Conservation (phyloP, 2,888 invertebrate species). For the Tryphoninae sp. region DNA sequence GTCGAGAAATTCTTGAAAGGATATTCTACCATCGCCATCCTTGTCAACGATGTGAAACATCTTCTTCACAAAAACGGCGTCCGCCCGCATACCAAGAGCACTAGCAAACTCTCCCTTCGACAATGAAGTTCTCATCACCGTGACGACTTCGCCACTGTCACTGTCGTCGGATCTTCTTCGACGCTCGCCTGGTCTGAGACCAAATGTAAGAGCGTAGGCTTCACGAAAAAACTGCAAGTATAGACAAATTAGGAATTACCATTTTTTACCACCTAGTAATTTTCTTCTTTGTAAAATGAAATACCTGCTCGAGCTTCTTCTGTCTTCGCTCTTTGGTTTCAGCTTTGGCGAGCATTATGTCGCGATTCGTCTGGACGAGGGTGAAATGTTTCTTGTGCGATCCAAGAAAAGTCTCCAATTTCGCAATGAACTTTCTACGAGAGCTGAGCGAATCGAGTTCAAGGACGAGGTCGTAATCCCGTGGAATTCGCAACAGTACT, state of each 20-base stretch:
- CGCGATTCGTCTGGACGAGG: constrained; percentile 86
- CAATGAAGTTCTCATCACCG: constrained; percentile 95
- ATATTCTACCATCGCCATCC: constrained; percentile 95
- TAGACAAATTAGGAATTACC: constrained; percentile 1
- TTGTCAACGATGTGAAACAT: constrained; percentile 99
- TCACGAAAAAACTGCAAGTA: constrained; percentile 92
- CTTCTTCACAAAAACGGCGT: constrained; percentile 96
- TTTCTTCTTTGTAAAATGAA: background rate
- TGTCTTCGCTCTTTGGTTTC: constrained; percentile 97
- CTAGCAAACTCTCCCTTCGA: constrained; percentile 97
- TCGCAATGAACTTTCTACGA: constrained; percentile 92
- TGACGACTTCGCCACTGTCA: constrained; percentile 91
- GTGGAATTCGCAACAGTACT: constrained; percentile 90
- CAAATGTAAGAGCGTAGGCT: constrained; percentile 96
- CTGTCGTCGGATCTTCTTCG: constrained; percentile 87
- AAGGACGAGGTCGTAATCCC: constrained; percentile 95
- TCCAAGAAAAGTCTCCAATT: constrained; percentile 91
- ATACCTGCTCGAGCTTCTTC: constrained; percentile 89
- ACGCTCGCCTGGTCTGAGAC: constrained; percentile 92
- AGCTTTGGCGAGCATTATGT: constrained; percentile 93
- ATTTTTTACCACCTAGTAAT: background rate
- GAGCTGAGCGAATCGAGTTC: constrained; percentile 93
- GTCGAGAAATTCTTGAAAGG: constrained; percentile 96
- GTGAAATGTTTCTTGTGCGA: constrained; percentile 92
- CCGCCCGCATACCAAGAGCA: constrained; percentile 96